Percentiles rank a stretch among this genome's conserved stretches.
Conservation (phyloP, 2,113 vertebrate species). For the Euleptes europaea region DNA sequence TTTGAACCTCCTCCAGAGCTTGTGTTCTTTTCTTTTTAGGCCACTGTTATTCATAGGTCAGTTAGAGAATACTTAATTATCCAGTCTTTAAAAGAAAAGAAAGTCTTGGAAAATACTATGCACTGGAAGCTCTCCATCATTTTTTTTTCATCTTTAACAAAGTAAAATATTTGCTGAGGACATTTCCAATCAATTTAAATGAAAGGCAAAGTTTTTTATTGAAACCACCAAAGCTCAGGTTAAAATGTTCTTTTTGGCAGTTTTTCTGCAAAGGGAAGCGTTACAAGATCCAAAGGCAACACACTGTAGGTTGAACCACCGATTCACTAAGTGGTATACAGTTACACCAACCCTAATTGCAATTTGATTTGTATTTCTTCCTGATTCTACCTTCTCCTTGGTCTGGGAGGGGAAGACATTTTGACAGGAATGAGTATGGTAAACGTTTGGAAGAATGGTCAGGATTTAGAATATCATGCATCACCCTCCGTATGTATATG, state of each 20-base stretch:
- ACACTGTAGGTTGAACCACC: conserved; percentile 26
- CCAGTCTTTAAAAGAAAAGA: conserved; percentile 15
- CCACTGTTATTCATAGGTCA: not conserved
- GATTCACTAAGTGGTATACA: conserved; percentile 68
- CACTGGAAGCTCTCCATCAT: conserved; percentile 57
- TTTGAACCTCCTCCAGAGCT: conserved; percentile 1
- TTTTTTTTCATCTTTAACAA: conserved; percentile 38
- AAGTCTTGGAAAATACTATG: conserved; percentile 57
- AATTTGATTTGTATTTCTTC: conserved; percentile 61
- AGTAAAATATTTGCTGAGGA: conserved; percentile 68
- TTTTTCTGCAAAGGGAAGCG: conserved; percentile 68
- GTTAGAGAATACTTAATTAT: conserved; percentile 20
- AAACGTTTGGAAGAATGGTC: not conserved
- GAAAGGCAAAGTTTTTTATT: conserved; percentile 58
- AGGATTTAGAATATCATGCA: not conserved
- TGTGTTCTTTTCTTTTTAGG: conserved; percentile 9
- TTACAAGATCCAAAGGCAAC: conserved; percentile 68
- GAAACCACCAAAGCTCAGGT: conserved; percentile 50
- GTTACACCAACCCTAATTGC: conserved; percentile 56
- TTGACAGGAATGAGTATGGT: not conserved
- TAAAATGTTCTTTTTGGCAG: conserved; percentile 61
- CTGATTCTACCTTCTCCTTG: conserved; percentile 48
- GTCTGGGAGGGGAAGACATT: conserved; percentile 7
- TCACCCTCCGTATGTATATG: no score
- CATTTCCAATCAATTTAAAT: conserved; percentile 71